These are phyloP conservation scores for Moxostoma hubbsi DNA, from an alignment of 2,797 vertebrate genomes.

Conservation along the genomic window DNA sequence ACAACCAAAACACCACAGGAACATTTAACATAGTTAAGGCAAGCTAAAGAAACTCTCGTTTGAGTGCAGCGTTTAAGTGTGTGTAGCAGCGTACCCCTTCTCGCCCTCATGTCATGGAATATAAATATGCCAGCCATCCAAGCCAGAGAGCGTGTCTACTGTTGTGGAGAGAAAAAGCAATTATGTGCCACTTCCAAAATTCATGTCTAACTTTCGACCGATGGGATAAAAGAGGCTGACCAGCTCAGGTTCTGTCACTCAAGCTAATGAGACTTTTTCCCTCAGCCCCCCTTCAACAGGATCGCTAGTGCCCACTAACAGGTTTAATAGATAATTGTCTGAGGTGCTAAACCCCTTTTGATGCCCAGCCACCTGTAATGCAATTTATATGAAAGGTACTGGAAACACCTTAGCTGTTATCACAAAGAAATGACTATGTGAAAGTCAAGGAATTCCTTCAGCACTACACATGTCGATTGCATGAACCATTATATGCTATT, in stretches of 20 bases:
- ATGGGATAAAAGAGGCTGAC: conserved; percentile 60
- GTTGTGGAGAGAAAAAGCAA: conserved; percentile 84
- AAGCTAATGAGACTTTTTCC: conserved; percentile 73
- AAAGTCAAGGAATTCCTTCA: conserved; percentile 35
- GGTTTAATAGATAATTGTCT: conserved; percentile 57
- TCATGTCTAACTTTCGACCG: conserved; percentile 66
- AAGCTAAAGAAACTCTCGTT: not conserved
- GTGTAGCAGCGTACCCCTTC: not conserved
- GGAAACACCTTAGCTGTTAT: conserved; percentile 55
- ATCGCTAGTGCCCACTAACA: conserved; percentile 56
- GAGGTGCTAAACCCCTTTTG: conserved; percentile 41
- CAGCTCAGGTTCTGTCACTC: conserved; percentile 76
- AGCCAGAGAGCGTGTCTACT: conserved; percentile 70
- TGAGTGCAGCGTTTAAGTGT: not conserved
- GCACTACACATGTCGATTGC: conserved; percentile 12
- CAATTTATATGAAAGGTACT: conserved; percentile 57
- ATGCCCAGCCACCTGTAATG: not conserved
- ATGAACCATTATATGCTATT: conserved; percentile 17
- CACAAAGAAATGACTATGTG: conserved; percentile 14
- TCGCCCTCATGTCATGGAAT: conserved; percentile 31
- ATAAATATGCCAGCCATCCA: conserved; percentile 49
- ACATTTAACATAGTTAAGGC: not conserved
- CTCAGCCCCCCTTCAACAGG: conserved; percentile 66
- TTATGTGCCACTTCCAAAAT: conserved; percentile 80
- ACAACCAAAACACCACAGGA: no score